Conservation (phyloP, 1,140 invertebrate genomes). For the Calliphora vicina region DNA sequence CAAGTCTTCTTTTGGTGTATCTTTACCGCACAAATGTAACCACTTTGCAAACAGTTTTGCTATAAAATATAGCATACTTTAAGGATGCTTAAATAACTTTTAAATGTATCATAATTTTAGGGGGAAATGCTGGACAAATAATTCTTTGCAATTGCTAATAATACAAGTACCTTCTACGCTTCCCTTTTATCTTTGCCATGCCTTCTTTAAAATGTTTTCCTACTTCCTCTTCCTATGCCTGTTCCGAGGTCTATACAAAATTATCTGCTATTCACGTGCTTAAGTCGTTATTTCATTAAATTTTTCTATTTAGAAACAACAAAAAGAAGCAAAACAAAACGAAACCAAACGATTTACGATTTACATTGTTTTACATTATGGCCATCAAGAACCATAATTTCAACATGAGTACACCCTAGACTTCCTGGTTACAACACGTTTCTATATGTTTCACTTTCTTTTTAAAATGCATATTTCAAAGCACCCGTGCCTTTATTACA, state of each 20-base stretch:
- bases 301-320: neutral
- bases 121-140: too few relatives aligned
- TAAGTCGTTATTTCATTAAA: conserved; percentile 33
- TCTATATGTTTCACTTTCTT: neutral
- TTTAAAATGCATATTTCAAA: neutral
- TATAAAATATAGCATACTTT: too few relatives aligned
- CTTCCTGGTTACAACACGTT: conserved; percentile 14
- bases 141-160: too few relatives aligned
- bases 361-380: neutral
- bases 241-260: neutral
- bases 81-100: too few relatives aligned
- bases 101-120: too few relatives aligned
- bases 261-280: conserved; percentile 30
- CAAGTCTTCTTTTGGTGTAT: too few relatives aligned
- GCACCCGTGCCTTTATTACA: neutral
- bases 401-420: conserved; percentile 31
- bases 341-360: neutral
- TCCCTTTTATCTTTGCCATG: too few relatives aligned
- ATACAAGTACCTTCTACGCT: too few relatives aligned
- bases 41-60: too few relatives aligned
- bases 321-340: neutral
- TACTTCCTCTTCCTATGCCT: too few relatives aligned
- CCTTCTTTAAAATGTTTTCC: too few relatives aligned
- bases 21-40: too few relatives aligned
- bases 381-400: conserved; percentile 4